Conservation (phyloP, 2,113 vertebrate species). For the Butastur rufipennis region DNA sequence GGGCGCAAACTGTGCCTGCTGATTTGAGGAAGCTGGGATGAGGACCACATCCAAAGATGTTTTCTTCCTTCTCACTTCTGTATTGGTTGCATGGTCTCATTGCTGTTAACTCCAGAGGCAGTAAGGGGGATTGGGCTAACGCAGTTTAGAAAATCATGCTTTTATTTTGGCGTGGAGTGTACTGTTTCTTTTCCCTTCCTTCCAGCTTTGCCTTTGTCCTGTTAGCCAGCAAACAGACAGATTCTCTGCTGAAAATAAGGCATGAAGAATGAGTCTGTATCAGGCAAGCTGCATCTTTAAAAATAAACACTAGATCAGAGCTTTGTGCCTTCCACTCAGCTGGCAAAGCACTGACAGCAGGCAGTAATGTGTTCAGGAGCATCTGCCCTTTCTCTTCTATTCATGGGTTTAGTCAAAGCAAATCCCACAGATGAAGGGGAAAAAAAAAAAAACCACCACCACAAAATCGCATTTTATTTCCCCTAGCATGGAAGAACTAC, state of each 20-base stretch:
- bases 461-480: neutral
- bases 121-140: neutral
- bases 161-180: neutral
- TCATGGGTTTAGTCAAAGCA: constrained; percentile 10
- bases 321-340: constrained; percentile 1
- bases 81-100: accelerated
- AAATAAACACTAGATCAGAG: constrained; percentile 7
- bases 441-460: neutral
- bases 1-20: accelerated
- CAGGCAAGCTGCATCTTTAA: neutral
- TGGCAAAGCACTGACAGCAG: constrained; percentile 9
- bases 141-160: neutral
- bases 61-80: neutral
- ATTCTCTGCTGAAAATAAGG: neutral
- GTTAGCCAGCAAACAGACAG: neutral
- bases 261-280: neutral
- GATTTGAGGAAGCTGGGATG: no score
- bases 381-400: constrained; percentile 7
- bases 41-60: neutral
- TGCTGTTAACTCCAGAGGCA: neutral
- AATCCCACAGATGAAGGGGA: neutral
- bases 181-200: neutral
- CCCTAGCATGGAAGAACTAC: neutral
- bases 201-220: neutral
- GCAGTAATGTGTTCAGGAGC: neutral